These are phyloP conservation scores for Cassiopea xamachana DNA, from an alignment of 30 jellyfish, hydroid and myxozoan species.

Conservation along the genomic window DNA sequence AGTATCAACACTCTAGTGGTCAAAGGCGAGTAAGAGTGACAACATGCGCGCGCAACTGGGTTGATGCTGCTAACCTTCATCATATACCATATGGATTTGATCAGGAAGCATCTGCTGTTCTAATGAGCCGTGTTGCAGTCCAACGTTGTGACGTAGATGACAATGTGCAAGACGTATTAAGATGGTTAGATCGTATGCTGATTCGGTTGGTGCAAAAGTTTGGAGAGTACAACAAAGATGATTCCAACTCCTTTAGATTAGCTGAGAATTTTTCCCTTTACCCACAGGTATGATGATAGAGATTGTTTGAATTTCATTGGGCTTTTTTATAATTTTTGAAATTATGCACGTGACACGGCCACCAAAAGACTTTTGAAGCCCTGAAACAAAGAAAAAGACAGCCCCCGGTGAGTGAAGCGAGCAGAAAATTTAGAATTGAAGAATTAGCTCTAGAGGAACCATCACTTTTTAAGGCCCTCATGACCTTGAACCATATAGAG, in stretches of 20 bases:
- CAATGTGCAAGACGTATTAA: slow-evolving; percentile 95
- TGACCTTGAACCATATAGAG: too few relatives aligned
- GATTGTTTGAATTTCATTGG: background rate
- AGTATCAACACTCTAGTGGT: slow-evolving; percentile 96
- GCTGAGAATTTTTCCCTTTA: slow-evolving; percentile 94
- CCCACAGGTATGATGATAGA: slow-evolving; percentile 86
- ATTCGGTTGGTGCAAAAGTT: slow-evolving; percentile 91
- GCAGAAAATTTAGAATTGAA: too few relatives aligned
- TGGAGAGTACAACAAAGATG: slow-evolving; percentile 95
- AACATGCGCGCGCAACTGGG: slow-evolving; percentile 99
- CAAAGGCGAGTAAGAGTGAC: slow-evolving; percentile 97
- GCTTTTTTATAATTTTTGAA: too few relatives aligned
- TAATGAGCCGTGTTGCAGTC: slow-evolving; percentile 98
- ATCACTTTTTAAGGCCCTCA: too few relatives aligned
- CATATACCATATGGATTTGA: slow-evolving; percentile 92
- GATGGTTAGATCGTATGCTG: slow-evolving; percentile 98
- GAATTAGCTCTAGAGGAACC: too few relatives aligned
- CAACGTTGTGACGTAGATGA: slow-evolving; percentile 98
- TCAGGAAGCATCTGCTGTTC: slow-evolving; percentile 99
- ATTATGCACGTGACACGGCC: too few relatives aligned
- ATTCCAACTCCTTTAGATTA: slow-evolving; percentile 85
- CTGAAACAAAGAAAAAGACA: too few relatives aligned
- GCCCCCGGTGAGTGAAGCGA: too few relatives aligned
- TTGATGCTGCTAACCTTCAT: slow-evolving; percentile 92
- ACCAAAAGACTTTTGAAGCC: too few relatives aligned